Percentiles rank a stretch among this genome's conserved stretches.
These are phyloP conservation scores for Pollicipes pollicipes DNA, from an alignment of 1,140 invertebrate species.

Conservation along the genomic window DNA sequence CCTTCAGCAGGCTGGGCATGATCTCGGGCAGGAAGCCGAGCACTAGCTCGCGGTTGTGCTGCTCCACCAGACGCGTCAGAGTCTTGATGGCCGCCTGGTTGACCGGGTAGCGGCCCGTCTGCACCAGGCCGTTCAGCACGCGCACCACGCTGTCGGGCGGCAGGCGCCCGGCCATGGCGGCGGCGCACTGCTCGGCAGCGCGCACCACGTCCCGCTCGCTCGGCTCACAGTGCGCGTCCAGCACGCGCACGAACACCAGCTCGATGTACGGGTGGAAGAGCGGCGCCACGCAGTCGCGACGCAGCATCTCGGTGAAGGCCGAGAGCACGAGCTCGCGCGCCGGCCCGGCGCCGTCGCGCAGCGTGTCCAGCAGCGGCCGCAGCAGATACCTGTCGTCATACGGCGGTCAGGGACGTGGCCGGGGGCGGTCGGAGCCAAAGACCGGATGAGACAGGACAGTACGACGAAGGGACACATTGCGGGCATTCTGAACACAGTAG, in stretches of 20 bases:
- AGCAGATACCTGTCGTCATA: conserved; percentile 41
- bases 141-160: conserved; percentile 34
- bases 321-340: conserved; percentile 45
- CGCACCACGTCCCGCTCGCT: conserved; percentile 48
- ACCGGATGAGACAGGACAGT: too few species aligned
- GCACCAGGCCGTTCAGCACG: conserved; percentile 59
- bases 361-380: conserved; percentile 49
- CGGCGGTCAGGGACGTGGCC: too few species aligned
- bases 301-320: conserved; percentile 60
- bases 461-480: too few species aligned
- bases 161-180: not conserved
- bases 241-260: conserved; percentile 65
- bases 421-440: too few species aligned
- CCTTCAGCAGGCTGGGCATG: too few species aligned
- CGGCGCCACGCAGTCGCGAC: conserved; percentile 48
- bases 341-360: conserved; percentile 45
- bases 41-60: conserved; percentile 36
- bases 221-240: conserved; percentile 56
- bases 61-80: conserved; percentile 62
- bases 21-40: conserved; percentile 48
- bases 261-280: conserved; percentile 71
- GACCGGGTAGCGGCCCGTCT: conserved; percentile 61
- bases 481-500: too few species aligned
- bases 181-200: conserved; percentile 14
- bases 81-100: conserved; percentile 85